These are phyloP conservation scores for Pyrgus malvae DNA, from an alignment of 2,888 invertebrate species.

Conservation along the genomic window DNA sequence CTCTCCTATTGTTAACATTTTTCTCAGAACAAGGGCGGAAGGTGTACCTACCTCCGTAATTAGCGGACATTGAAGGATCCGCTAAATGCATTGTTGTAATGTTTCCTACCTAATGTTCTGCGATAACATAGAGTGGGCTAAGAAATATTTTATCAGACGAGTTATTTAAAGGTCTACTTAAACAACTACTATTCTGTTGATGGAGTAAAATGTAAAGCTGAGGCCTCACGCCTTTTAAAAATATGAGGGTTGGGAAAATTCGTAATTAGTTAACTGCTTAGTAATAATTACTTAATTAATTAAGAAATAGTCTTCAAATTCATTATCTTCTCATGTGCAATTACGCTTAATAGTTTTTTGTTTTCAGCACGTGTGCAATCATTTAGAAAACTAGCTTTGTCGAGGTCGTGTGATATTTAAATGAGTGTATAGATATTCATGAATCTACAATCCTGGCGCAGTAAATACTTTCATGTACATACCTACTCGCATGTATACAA, in stretches of 20 bases:
- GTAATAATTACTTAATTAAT: no score
- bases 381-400: no score
- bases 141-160: constrained; percentile 29
- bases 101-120: constrained; percentile 47
- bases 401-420: no score
- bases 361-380: no score
- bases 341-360: no score
- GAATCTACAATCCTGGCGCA: no score
- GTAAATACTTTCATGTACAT: no score
- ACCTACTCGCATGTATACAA: no score
- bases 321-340: no score
- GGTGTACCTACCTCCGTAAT: constrained; percentile 52
- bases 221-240: not conserved
- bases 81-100: constrained; percentile 52
- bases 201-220: constrained; percentile 2
- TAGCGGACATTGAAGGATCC: constrained; percentile 47
- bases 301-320: no score
- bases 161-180: constrained; percentile 19
- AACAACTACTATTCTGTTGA: not conserved
- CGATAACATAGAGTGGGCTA: constrained; percentile 41
- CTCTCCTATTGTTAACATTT: constrained; percentile 54
- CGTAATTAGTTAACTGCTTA: no score
- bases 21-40: constrained; percentile 56
- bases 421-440: no score
- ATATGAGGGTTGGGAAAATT: not conserved